Conservation (phyloP, 1,140 invertebrate species). For the Neodiprion fabricii region DNA sequence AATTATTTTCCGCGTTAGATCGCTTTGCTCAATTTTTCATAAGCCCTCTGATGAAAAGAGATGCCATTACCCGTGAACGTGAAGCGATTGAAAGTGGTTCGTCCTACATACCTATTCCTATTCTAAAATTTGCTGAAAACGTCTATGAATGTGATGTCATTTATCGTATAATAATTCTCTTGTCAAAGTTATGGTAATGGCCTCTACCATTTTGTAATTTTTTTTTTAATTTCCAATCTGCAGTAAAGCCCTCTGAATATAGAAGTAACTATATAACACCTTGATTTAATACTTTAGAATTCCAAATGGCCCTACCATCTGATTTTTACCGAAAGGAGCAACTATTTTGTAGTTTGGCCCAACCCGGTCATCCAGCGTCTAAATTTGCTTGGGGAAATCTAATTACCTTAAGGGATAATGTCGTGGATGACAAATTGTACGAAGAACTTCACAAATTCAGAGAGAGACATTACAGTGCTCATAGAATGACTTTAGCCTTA, state of each 20-base stretch:
- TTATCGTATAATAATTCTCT: too few species aligned
- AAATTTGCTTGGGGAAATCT: slow-evolving; percentile 89
- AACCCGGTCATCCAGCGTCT: slow-evolving; percentile 73
- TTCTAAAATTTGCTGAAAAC: slow-evolving; percentile 13
- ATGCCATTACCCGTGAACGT: slow-evolving; percentile 88
- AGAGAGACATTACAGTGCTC: slow-evolving; percentile 83
- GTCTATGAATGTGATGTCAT: not conserved
- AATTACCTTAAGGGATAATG: slow-evolving; percentile 74
- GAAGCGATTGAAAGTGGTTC: slow-evolving; percentile 90
- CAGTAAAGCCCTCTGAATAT: not conserved
- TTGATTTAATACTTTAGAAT: slow-evolving; percentile 65
- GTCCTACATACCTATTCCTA: slow-evolving; percentile 16
- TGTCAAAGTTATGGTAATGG: not conserved
- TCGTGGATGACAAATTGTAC: slow-evolving; percentile 71
- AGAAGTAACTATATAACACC: not conserved
- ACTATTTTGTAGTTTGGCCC: slow-evolving; percentile 72
- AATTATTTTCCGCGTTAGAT: slow-evolving; percentile 77
- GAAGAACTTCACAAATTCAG: slow-evolving; percentile 79
- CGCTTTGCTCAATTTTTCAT: slow-evolving; percentile 93
- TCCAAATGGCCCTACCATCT: slow-evolving; percentile 73
- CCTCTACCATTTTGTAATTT: not conserved
- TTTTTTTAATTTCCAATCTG: slow-evolving; percentile 20
- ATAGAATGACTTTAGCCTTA: slow-evolving; percentile 87
- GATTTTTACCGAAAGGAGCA: slow-evolving; percentile 77
- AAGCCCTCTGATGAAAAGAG: slow-evolving; percentile 83